Conservation (phyloP, 2,797 vertebrate species). For the Enteromius unitaeniatus region DNA sequence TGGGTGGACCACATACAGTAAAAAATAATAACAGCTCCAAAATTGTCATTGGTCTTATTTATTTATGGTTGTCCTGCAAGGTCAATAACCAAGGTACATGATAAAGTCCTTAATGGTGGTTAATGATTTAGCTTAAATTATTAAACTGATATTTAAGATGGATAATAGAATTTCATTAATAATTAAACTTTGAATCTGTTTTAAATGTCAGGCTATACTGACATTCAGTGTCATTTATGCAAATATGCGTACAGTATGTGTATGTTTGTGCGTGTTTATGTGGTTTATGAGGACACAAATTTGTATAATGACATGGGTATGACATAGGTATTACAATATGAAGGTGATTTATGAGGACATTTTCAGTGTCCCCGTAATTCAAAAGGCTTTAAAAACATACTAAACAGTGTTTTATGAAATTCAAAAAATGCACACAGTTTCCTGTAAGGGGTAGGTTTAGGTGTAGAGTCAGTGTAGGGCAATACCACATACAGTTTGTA, state of each 20-base stretch:
- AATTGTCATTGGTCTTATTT: not conserved
- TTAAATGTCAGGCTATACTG: not conserved
- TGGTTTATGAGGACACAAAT: no score
- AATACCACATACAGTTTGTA: no score
- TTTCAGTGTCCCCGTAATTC: no score
- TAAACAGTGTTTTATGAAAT: no score
- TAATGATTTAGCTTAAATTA: conserved; percentile 18
- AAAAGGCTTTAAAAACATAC: no score
- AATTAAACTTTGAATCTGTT: not conserved
- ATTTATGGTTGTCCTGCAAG: not conserved
- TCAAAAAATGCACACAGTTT: no score
- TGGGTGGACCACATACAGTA: not conserved
- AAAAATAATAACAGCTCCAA: not conserved
- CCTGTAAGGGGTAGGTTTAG: no score
- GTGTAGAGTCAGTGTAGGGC: no score
- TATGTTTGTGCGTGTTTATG: not conserved
- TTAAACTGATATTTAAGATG: conserved; percentile 9
- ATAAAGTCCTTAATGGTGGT: conserved; percentile 1
- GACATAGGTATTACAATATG: no score
- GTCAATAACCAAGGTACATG: not conserved
- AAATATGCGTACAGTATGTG: not conserved
- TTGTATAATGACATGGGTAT: no score
- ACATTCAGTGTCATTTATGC: not conserved
- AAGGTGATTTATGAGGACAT: no score
- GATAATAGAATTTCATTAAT: conserved; percentile 15